Base-by-base conservation (phyloP, 2,113 vertebrate species). In the Excalfactoria chinensis region DNA sequence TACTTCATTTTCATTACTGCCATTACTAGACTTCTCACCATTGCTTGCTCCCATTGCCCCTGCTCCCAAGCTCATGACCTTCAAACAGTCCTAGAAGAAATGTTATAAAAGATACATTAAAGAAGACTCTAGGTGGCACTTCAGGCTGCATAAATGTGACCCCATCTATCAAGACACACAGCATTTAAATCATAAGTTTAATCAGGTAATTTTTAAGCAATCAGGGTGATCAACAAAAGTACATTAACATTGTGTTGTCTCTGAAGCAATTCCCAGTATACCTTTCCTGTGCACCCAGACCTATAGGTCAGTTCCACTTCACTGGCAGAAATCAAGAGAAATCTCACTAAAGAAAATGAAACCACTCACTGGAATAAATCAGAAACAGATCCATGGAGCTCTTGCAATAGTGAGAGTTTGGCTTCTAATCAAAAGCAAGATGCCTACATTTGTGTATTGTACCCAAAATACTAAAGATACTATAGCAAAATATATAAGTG, bases 91-190 rank as follows among this genome's bases (percentile, higher is more conserved):
- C 67, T 76, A 60, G 70, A n/a, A 70, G 44, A 49, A 67, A 40
- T n/a, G 41, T 40, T 91, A 62, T 79, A 68, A 81, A 83, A 95
- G 76, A 91, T 80, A 76, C 0, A 58, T 70, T 78, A 90, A 96
- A 66, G n/a, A 86, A 93, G 91, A 89, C 95, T 97, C 93, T 93
- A 95, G 96, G 92, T 97, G 95, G 97, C 93, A 96, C 90, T 95
- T 97, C 92, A 95, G 86, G 89, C 88, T 95, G 69, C 68, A 10
- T 79, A 95, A 96, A 93, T 63, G 63, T 93, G 94, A 94, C 86
- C 88, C 83, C 84, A 62, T 86, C 81, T 82, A 84, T 92, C 75
- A 83, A 95, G 77, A 87, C 34, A 90, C 0, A 1, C 21, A 79
- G 35, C 66, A 93, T 93, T 84, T 96, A 92, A 92, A 93, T 67